Conservation (phyloP, 2,113 vertebrate genomes). For the Oncorhynchus mykiss region DNA sequence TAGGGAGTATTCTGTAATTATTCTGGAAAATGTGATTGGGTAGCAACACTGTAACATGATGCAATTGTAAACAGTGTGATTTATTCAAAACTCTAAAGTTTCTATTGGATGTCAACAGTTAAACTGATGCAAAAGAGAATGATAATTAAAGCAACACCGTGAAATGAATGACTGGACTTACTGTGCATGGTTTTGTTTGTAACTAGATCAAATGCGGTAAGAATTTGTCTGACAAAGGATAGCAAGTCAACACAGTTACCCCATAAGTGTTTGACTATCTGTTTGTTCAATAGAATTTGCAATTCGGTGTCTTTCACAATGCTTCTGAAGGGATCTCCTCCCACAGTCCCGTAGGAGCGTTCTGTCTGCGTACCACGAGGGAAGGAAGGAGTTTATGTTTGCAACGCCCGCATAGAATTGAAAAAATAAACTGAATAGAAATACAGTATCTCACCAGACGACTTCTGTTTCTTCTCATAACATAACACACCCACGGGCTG, state of each 20-base stretch:
- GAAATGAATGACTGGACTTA: not conserved
- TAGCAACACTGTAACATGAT: conserved; percentile 10
- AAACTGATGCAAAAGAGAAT: conserved; percentile 13
- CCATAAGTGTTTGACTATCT: not conserved
- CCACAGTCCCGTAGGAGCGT: too few species aligned
- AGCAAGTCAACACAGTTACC: not conserved
- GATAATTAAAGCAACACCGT: not conserved
- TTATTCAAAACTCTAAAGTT: not conserved
- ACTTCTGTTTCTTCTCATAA: not conserved
- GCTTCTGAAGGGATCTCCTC: too few species aligned
- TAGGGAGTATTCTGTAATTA: not conserved
- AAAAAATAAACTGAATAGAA: not conserved
- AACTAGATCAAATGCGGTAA: too few species aligned
- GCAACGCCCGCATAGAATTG: not conserved
- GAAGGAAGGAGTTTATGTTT: not conserved
- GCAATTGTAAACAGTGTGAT: conserved; percentile 14
- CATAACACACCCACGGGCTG: not conserved
- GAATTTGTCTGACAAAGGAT: not conserved
- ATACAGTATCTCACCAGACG: not conserved
- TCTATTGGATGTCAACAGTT: not conserved
- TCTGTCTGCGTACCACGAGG: not conserved
- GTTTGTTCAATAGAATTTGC: not conserved
- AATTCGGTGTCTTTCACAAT: not conserved
- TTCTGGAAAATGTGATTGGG: conserved; percentile 3
- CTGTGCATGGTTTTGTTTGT: not conserved